Percentiles rank a stretch among this genome's conserved stretches.
Conservation (phyloP, 2,888 invertebrate genomes). For the Mystacides longicornis region DNA sequence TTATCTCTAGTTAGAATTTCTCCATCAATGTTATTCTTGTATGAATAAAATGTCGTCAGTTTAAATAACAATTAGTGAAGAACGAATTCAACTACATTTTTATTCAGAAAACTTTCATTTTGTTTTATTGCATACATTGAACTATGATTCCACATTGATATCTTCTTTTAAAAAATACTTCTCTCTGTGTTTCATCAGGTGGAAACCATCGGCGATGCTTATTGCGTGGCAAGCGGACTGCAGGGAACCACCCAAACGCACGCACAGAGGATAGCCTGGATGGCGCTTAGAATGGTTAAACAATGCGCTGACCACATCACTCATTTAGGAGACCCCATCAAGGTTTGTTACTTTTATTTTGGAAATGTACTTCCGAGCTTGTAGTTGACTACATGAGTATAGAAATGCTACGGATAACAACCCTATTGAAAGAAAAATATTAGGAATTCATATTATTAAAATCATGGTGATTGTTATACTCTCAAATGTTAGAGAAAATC, state of each 20-base stretch:
- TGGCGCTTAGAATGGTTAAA: constrained; percentile 91
- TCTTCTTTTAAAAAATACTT: too few relatives aligned
- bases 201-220: constrained; percentile 94
- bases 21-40: too few relatives aligned
- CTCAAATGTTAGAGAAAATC: too few relatives aligned
- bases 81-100: too few relatives aligned
- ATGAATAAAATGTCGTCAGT: too few relatives aligned
- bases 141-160: too few relatives aligned
- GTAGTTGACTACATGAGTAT: not conserved
- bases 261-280: constrained; percentile 93
- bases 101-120: too few relatives aligned
- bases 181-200: constrained; percentile 61
- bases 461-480: not conserved
- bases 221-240: constrained; percentile 90
- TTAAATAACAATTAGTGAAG: too few relatives aligned
- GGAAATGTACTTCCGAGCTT: not conserved
- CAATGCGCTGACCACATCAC: constrained; percentile 81
- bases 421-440: not conserved
- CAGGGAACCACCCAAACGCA: constrained; percentile 81
- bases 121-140: too few relatives aligned
- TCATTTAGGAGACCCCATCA: constrained; percentile 86
- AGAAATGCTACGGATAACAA: not conserved
- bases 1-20: too few relatives aligned
- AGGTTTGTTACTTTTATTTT: constrained; percentile 46
- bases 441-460: not conserved